Evolutionary conservation across 2,797 vertebrate genomes (phyloP).

Genomic region (Simalia tracyae): DNA sequence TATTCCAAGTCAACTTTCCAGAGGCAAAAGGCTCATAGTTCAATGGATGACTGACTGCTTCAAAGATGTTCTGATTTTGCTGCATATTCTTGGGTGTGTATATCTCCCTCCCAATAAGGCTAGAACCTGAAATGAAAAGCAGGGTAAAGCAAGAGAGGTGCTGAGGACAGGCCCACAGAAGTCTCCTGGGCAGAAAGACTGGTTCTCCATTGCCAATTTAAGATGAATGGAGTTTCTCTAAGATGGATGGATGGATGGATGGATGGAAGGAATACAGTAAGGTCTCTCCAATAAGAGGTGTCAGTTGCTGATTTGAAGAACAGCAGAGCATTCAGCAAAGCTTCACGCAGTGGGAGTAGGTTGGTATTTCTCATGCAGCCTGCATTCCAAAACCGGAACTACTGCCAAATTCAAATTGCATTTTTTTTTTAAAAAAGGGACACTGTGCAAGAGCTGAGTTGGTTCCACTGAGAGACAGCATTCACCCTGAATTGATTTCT

Average conservation of each 20-base stretch:
- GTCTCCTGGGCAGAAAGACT: not conserved
- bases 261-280: no score
- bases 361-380: no score
- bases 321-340: not conserved
- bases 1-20: not conserved
- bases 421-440: not conserved
- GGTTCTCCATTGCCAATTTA: not conserved
- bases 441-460: not conserved
- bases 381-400: not conserved
- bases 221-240: not conserved
- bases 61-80: no score
- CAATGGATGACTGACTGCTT: not conserved
- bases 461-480: not conserved
- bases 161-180: not conserved
- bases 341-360: not conserved
- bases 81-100: not conserved
- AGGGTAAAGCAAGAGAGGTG: not conserved
- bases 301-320: not conserved
- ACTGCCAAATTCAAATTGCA: not conserved
- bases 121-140: not conserved
- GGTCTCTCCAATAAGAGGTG: not conserved
- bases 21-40: not conserved
- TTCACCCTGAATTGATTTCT: not conserved
- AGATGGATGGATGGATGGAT: not conserved
- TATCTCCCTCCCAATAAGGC: not conserved